Evolutionary conservation across 2,888 invertebrate species (phyloP), one percentile per base, ranked within the genome.

Genomic region (Hipparchia sbordonii): DNA sequence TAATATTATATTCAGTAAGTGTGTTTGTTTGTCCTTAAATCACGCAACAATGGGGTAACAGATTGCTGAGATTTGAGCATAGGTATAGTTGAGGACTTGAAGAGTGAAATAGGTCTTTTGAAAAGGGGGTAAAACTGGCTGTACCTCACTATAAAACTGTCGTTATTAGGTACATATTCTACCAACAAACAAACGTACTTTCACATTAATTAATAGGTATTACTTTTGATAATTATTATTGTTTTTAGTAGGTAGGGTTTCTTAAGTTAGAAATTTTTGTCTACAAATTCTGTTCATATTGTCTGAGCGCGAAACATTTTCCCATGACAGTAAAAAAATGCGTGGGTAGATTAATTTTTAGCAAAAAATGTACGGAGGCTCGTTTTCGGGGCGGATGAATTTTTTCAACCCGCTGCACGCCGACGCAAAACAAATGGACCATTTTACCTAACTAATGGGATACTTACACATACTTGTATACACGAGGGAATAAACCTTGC

Each of bases 371-470:
- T 61, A 61, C 60, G 54, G 48, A n/a, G 51, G 33, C 63, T 54
- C 66, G 69, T 73, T 73, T 66, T 57, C 39, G 52, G 72, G 61
- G 54, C 65, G 70, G 66, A 61, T 70, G 66, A 70, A 52, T 73
- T 71, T 72, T 63, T 77, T 74, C 73, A 70, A 63, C 73, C 67
- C 68, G 73, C 72, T 74, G 81, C 79, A 80, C 79, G 77, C 80
- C 77, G 78, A 78, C 81, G 79, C 74, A 75, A 76, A 80, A 84
- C 79, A 81, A 83, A 84, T 82, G 80, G 80, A 75, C 80, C 80
- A 81, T 84, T 83, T 79, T 79, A 76, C 76, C 77, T 74, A 78
- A 82, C 78, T 82, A 83, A 84, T 81, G 80, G 81, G 81, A 77
- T 78, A 82, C 82, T 82, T 82, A 82, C 79, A 80, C 79, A 78